Evolutionary conservation across 1,140 invertebrate genomes (phyloP), one percentile per base, ranked within the genome.

Genomic region (Drosophila arawakana): DNA sequence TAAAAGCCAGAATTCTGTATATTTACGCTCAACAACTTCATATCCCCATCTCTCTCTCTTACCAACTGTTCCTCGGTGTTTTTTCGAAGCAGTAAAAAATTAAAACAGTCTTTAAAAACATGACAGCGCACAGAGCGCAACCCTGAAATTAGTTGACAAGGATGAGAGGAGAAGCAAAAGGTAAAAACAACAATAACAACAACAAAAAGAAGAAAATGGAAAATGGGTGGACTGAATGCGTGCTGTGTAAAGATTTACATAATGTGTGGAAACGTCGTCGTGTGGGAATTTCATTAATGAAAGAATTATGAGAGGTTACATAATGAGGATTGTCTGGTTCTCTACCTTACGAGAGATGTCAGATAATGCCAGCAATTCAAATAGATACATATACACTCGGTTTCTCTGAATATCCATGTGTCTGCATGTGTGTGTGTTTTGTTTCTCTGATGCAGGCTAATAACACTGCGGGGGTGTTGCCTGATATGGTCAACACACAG

Each of bases 251-350:
- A 80, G 82, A 86, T 86, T 86, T 86, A 86, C 82, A 86, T 86
- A 86, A 86, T 86, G 83, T 81, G 67, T 70, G 67, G 66, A 71
- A 50, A 74, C 50, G 66, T 37, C 72, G 80, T 76, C 82, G 84
- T 88, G 83, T 89, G 83, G 83, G 83, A 88, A 88, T 88, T 88
- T 88, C 84, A 88, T 88, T 88, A 88, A 88, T 88, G 83, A 88
- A 88, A 88, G 83, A 88, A 88, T 88, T 88, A 88, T 88, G 83
- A 88, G 83, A 88, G 84, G 83, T 89, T 89, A 89, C 83, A 88
- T 88, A 88, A 88, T 88, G 84, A 88, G 83, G 35, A 67, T 11
- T 57, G 67, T 72, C 54, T 59, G 76, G 10, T 44, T 49, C 43
- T 30, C 18, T 37, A 43, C 37, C 44, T 76, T 21, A 30, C 8